phyloP scores from a whole-genome alignment of 2,797 vertebrate species.

The Cheirogaleus major region DNA sequence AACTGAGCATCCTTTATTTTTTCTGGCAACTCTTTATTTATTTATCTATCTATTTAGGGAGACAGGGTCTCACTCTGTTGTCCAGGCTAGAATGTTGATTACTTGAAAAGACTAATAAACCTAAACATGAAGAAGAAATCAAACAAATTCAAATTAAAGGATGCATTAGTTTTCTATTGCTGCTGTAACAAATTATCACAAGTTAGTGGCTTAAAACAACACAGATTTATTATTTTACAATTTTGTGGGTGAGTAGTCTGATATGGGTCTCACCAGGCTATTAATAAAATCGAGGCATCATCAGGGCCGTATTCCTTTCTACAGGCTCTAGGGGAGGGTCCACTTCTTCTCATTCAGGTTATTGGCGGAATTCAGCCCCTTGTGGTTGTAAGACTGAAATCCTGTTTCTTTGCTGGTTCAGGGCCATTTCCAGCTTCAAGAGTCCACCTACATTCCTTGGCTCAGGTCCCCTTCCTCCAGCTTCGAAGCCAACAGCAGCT shows the following conservation, averaged over 20 bases:
- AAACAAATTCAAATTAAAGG: background rate
- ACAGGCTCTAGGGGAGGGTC: background rate
- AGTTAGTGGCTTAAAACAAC: background rate
- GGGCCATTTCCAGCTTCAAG: background rate
- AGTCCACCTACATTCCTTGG: background rate
- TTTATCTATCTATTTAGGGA: too few relatives aligned
- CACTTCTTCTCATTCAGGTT: background rate
- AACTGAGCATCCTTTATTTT: background rate
- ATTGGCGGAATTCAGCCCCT: background rate
- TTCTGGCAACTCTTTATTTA: background rate
- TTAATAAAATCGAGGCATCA: background rate
- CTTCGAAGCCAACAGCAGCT: background rate
- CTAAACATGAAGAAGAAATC: background rate
- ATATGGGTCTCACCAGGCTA: background rate
- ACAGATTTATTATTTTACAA: background rate
- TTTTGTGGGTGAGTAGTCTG: background rate
- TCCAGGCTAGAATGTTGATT: background rate
- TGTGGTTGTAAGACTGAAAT: background rate
- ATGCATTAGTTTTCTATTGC: background rate
- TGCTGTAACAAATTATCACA: background rate
- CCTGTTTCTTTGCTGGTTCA: background rate
- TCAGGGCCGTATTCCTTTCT: background rate
- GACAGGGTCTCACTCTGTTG: too few relatives aligned
- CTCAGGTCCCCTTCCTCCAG: background rate
- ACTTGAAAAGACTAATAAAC: background rate